Percentiles rank a stretch among this genome's conserved stretches.
These are phyloP conservation scores for Axea sp. DNA, from an alignment of 2,888 invertebrate species.

Conservation along the genomic window DNA sequence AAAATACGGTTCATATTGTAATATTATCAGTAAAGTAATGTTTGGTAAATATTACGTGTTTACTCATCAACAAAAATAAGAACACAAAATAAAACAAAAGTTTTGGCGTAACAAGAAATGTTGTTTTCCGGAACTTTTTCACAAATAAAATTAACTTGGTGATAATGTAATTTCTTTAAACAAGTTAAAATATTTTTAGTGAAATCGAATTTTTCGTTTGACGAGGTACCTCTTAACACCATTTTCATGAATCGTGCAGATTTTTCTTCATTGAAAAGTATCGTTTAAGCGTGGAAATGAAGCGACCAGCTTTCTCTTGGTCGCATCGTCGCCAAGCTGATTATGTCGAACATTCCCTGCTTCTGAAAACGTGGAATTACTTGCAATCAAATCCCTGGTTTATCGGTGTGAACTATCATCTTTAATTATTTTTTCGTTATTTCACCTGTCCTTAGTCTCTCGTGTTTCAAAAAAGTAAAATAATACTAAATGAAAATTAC, in stretches of 20 bases:
- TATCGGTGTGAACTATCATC: slow-evolving; percentile 4
- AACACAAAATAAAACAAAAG: no score
- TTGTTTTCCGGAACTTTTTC: not conserved
- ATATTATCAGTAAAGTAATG: no score
- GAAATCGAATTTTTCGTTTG: slow-evolving; percentile 23
- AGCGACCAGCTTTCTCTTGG: slow-evolving; percentile 55
- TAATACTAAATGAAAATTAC: no score
- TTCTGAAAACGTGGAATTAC: slow-evolving; percentile 34
- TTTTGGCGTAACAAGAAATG: no score
- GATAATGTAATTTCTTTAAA: not conserved
- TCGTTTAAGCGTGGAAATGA: slow-evolving; percentile 43
- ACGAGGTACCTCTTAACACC: slow-evolving; percentile 4
- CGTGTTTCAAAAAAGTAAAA: no score
- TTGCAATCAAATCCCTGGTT: slow-evolving; percentile 17
- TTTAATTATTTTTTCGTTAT: no score
- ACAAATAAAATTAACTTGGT: no score
- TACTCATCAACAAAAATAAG: no score
- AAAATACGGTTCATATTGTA: no score
- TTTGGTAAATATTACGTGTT: no score
- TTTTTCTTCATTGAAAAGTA: slow-evolving; percentile 38
- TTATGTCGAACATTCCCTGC: slow-evolving; percentile 48
- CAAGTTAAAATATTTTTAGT: not conserved
- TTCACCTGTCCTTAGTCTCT: no score
- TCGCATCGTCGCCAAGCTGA: slow-evolving; percentile 48
- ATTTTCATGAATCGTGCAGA: slow-evolving; percentile 24